Evolutionary conservation across 2,888 invertebrate species (phyloP), one percentile per base, ranked within the genome.

Genomic region (Mayetiola destructor): DNA sequence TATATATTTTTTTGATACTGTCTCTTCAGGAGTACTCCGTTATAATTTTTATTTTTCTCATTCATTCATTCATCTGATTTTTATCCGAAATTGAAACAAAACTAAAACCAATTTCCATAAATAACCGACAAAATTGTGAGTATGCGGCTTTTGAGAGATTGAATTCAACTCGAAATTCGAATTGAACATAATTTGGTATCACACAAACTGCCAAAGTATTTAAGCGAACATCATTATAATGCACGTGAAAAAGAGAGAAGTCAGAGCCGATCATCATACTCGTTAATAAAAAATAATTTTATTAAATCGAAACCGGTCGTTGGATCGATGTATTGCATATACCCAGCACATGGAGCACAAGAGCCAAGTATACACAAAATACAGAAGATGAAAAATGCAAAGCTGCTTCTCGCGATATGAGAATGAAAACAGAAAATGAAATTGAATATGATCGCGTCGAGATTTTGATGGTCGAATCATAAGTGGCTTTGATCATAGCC

Each of bases 121-220:
- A 48, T 48, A 48, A 48, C 48, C 48, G 48, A 48, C n/a, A 48
- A 48, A 48, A 27, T 48, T 48, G 48, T 48, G 48, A 27, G 27
- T n/a, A n/a, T n/a, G n/a, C n/a, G n/a, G n/a, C n/a, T n/a, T n/a
- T n/a, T n/a, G n/a, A n/a, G n/a, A n/a, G n/a, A n/a, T n/a, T n/a
- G n/a, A n/a, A n/a, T n/a, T n/a, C n/a, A n/a, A n/a, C n/a, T n/a
- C n/a, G n/a, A n/a, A n/a, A n/a, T n/a, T n/a, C n/a, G n/a, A n/a
- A n/a, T n/a, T n/a, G n/a, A n/a, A n/a, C n/a, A 9, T 32, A 10
- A 32, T 32, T 32, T 10, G 32, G 10, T 32, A 9, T 32, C 32
- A 32, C 32, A 32, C n/a, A n/a, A 9, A 10, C 32, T 9, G 10
- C 6, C 32, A 32, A 32, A 6, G 10, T 10, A 32, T 10, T 32